Conservation (phyloP, 2,113 vertebrate genomes). For the Corythornis cristatus region DNA sequence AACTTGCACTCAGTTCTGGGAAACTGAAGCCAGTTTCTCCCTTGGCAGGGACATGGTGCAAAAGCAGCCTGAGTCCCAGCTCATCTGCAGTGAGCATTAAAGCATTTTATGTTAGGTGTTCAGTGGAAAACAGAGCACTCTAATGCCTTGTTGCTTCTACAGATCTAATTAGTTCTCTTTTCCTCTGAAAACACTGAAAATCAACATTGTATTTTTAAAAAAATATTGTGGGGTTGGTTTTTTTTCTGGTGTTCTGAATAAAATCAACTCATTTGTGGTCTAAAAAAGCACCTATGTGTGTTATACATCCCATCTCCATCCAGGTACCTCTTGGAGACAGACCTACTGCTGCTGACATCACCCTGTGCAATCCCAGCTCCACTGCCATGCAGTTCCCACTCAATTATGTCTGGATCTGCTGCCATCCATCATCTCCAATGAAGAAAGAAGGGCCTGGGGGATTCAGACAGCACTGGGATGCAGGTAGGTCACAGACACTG, state of each 20-base stretch:
- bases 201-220: accelerated
- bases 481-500: not conserved
- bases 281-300: not conserved
- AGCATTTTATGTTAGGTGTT: not conserved
- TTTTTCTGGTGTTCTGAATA: not conserved
- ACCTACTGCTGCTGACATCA: not conserved
- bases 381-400: not conserved
- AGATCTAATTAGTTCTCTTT: not conserved
- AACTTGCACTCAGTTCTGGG: not conserved
- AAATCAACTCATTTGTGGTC: not conserved
- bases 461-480: not conserved
- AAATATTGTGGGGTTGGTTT: no score
- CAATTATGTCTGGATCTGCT: not conserved
- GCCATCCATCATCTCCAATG: not conserved
- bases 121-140: not conserved
- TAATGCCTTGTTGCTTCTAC: not conserved
- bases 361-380: not conserved
- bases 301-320: not conserved
- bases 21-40: not conserved
- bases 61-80: not conserved
- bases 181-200: not conserved
- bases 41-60: not conserved
- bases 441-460: not conserved
- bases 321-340: not conserved
- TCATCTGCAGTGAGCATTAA: not conserved